Evolutionary conservation across 2,113 vertebrate genomes (phyloP).

Genomic region (Aspiorhynchus laticeps): DNA sequence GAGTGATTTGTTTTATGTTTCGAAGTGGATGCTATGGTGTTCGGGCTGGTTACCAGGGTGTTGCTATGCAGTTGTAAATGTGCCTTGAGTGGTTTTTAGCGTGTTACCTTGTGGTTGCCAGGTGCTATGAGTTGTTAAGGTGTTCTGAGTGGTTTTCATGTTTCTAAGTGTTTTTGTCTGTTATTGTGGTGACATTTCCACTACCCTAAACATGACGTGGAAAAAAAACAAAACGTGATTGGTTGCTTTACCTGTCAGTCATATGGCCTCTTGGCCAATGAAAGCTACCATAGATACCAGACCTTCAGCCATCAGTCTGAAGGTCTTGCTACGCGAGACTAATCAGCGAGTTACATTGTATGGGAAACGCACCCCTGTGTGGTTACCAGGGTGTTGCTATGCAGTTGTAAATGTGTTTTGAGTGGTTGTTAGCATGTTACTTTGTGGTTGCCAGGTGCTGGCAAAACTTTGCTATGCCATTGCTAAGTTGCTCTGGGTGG

Average conservation of each 20-base stretch:
- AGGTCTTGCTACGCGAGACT: too few relatives aligned
- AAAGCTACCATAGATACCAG: too few relatives aligned
- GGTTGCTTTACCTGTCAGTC: too few relatives aligned
- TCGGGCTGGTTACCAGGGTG: neutral
- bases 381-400: neutral
- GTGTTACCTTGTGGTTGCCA: neutral
- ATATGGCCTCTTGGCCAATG: too few relatives aligned
- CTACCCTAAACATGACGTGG: too few relatives aligned
- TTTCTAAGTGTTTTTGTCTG: neutral
- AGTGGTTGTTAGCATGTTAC: neutral
- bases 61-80: too few relatives aligned
- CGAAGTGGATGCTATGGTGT: neutral
- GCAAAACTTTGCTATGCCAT: neutral
- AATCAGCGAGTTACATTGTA: too few relatives aligned
- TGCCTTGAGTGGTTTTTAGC: too few relatives aligned
- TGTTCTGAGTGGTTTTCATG: neutral
- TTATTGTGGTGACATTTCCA: too few relatives aligned
- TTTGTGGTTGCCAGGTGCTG: neutral
- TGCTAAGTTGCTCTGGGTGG: neutral
- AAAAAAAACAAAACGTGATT: too few relatives aligned
- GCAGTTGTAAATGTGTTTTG: neutral
- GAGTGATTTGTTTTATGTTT: neutral
- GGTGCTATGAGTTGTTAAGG: neutral
- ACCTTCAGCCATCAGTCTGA: too few relatives aligned
- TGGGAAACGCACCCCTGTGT: too few relatives aligned